Evolutionary conservation across 2,113 vertebrate species (phyloP), one percentile per base, ranked within the genome.

Genomic region (Hepsetus odoe): DNA sequence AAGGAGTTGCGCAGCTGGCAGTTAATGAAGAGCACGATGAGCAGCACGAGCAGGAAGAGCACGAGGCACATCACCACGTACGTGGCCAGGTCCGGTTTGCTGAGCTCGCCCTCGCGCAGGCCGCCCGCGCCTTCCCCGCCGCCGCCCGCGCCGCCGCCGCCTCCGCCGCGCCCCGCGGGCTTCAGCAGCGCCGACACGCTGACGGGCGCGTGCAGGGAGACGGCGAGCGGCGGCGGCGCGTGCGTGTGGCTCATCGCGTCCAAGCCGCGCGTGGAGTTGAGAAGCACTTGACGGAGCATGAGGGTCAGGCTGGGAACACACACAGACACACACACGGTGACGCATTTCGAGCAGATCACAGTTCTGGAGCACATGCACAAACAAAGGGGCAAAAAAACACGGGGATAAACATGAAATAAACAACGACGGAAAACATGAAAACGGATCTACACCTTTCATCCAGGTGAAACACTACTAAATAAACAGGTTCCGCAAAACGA

Each of bases 1-100:
- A 98, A 97, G 85, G 97, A 98, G 89, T 96, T 96, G 90, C 96
- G 94, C 83, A 99, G 94, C 92, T 98, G 97, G 80, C 97, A 99
- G 92, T 98, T 97, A 79, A 99, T 99, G 91, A 98, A 99, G 88
- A 99, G 94, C 76, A 99, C 95, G 56, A 99, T 97, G 66, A 98
- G 92, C 24, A 96, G 92, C 90, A 98, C 97, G 40, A 95, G 89
- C 74, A 99, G 88, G 86, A 99, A 94, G 76, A 99, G 92, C 82
- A 99, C 90, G 61, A 98, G 94, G 92, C 97, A 99, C 80, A 99
- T 94, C 79, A 97, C 94, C 56, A 99, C 87, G 88, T 99, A 98
- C 82, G 97, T 98, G 85, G 94, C 89, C 90, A 99, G 89, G 88
- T 99, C 97, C 22, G 96, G 96, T 84, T 98, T 98, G 55, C 95